Base-by-base conservation (phyloP, 2,888 invertebrate genomes). In the Phalangium opilio region DNA sequence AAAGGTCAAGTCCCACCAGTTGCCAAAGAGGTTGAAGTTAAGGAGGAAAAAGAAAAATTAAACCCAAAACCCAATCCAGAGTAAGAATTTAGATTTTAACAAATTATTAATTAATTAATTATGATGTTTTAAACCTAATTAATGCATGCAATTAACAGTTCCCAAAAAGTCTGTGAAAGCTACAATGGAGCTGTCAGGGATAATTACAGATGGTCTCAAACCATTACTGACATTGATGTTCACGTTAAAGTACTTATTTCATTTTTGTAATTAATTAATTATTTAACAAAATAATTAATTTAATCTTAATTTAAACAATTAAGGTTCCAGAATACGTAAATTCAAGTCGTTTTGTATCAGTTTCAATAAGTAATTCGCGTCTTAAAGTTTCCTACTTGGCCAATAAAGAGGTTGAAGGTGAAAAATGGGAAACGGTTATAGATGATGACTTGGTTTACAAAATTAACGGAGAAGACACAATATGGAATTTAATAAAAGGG, bases 171-270 rank as follows among this genome's bases (percentile, higher is more conserved):
- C 49, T 60, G 67, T 21, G 76, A 77, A 48, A 70, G 71, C 53
- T 84, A 84, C 59, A 90, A 90, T 67, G 90, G 90, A 12, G 81
- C 83, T 2, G 68, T 72, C 2, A 74, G 76, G 59, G 79, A 83
- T 0, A 74, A 73, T 36, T 89, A 87, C 64, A 74, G 76, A 36
- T 90, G 90, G 90, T 79, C 85, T 0, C 90, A 90, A 65, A 79
- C 76, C 43, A 80, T 87, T 35, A 73, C 68, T 55, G 90, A 90
- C 60, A 60, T 87, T 42, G 73, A 73, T 57, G 61, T 72, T 15
- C 60, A 63, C 49, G 62, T 72, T 1, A 61, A 60, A 55, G 65
- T 64, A 50, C 51, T n/a, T n/a, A 27, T 27, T 27, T 27, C 27
- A 27, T 27, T 8, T 27, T 27, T 27, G 27, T 47, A 53, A n/a